Evolutionary conservation across 2,113 vertebrate genomes (phyloP), one percentile per base, ranked within the genome.

Genomic region (Neodontobutis hainanensis): DNA sequence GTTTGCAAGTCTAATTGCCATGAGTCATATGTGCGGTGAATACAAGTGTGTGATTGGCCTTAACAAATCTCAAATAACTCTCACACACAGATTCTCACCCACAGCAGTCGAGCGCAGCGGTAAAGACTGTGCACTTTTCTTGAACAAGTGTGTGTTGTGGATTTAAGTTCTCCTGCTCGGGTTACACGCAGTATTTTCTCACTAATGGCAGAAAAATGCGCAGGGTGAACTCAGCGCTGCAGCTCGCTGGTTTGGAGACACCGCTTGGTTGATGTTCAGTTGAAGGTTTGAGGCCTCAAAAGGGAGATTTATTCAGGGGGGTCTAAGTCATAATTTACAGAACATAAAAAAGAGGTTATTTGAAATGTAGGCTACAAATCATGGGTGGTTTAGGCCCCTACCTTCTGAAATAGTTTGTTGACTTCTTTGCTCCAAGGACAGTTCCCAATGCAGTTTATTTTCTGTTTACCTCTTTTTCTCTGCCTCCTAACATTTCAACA

Each of bases 151-250:
- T 60, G 58, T 47, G 61, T 60, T 74, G 43, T 58, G 56, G 56
- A 40, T 68, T 73, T 67, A 62, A 53, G 66, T 75, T 80, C 55
- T 61, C 65, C 74, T 76, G 73, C 77, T 89, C 85, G 67, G 73
- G 82, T 88, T 89, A 82, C 88, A 81, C 58, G 40, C 73, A 44
- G 49, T 49, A n/a, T 66, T 74, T 68, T 81, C 62, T 60, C 43
- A 53, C 65, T 83, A 82, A 87, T 87, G 60, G 74, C 45, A 77
- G 61, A 86, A 86, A 83, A 83, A 86, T 85, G 85, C 80, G 82
- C 38, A 46, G 48, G 48, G 73, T 15, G 51, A 78, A 80, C 52
- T 14, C 70, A 64, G 72, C 74, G 72, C 75, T 51, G 64, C 59
- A 73, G 58, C 56, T 47, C 38, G 1, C 48, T 42, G 52, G 47